Conservation (phyloP, 2,888 invertebrate species). For the Atherix ibis region DNA sequence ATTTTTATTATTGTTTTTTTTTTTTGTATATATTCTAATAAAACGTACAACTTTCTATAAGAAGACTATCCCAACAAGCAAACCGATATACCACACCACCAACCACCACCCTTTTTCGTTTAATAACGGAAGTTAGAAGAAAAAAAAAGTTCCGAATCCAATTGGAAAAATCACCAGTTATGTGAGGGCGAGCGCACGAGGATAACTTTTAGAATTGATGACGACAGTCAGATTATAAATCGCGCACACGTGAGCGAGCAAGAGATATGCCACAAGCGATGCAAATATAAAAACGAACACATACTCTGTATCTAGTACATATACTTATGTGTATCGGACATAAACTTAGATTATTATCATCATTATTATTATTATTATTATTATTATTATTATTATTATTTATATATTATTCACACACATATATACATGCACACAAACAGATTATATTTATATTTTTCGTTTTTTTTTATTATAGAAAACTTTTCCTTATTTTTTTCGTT, state of each 20-base stretch:
- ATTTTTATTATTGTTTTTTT: slow-evolving; percentile 3
- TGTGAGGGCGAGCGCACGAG: slow-evolving; percentile 1
- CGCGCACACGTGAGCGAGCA: slow-evolving; percentile 7
- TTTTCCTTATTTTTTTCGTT: slow-evolving; percentile 5
- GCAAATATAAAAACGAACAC: slow-evolving; percentile 1
- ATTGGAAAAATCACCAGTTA: not conserved
- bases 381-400: too few species aligned
- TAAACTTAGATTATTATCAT: too few species aligned
- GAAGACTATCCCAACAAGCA: slow-evolving; percentile 9
- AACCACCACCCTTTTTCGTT: slow-evolving; percentile 1
- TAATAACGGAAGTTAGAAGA: too few species aligned
- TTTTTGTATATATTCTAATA: slow-evolving; percentile 7
- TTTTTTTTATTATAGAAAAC: slow-evolving; percentile 6
- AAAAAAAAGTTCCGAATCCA: too few species aligned
- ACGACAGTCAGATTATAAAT: slow-evolving; percentile 4
- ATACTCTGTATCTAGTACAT: slow-evolving; percentile 1
- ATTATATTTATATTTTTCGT: slow-evolving; percentile 6
- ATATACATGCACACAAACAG: slow-evolving; percentile 6
- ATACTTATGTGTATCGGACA: not conserved
- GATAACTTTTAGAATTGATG: slow-evolving; percentile 1
- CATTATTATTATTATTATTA: too few species aligned
- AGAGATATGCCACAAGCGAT: slow-evolving; percentile 5
- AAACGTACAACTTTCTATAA: slow-evolving; percentile 9
- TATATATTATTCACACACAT: too few species aligned
- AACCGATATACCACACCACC: slow-evolving; percentile 2